Base-by-base conservation (phyloP, 2,797 vertebrate species). In the Cuniculus paca region DNA sequence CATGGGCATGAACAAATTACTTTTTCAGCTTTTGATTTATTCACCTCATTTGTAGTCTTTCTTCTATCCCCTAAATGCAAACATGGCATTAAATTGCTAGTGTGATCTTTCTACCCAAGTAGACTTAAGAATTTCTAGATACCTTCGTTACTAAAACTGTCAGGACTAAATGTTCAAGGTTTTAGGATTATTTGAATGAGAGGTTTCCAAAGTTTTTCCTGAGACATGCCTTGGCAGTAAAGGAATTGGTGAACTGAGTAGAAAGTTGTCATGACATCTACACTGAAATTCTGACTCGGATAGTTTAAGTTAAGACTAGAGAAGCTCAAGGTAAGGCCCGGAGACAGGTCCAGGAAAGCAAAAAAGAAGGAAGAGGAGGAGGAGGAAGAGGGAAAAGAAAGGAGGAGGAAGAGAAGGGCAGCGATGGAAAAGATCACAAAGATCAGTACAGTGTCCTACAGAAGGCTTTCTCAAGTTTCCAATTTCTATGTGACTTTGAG, bases 181-280 rank as follows among this genome's bases (percentile, higher is more conserved):
- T 95, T 87, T 31, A 95, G 65, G 80, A 52, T 61, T 68, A 36
- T 75, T 6, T 54, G 48, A 75, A 75, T 56, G n/a, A 61, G 39
- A 54, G 22, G 45, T 79, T 89, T 95, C 48, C 54, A 79, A 81
- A 91, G 50, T 85, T 83, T 89, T 95, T 95, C 89, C 96, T 89
- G 86, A 96, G 82, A 63, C 13, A 26, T 39, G 74, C 65, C 74
- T 95, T 91, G 78, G 91, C 52, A 87, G 48, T 89, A 80, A 50
- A 56, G 9, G 24, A 77, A 85, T 13, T 72, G 42, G 56, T 80
- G 52, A 94, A 63, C 10, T 63, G 39, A 75, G 26, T 58, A 58
- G 68, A 96, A 78, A 42, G 52, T 11, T 70, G 48, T 78, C 54
- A 70, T 8, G 26, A 42, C 54, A 74, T 81, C 70, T 75, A 8